Evolutionary conservation across 1,140 invertebrate genomes (phyloP), one percentile per base, ranked within the genome.

Genomic region (Hestina assimilis): DNA sequence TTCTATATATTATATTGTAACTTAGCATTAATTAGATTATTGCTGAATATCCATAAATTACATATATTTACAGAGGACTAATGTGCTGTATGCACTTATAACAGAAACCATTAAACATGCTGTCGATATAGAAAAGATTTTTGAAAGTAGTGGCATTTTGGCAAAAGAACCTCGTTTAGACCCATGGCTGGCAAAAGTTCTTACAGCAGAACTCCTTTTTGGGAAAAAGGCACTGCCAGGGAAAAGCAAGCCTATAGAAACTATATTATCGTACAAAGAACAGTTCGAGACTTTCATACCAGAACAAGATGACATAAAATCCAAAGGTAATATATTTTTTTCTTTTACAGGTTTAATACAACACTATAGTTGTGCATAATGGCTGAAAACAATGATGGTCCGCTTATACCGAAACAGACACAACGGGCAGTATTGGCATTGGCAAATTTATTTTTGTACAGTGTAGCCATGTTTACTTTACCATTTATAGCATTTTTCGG

Each of bases 141-240:
- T 96, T 28, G 83, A 90, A 60, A 84, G 90, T 57, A 91, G 90
- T 46, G 75, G 90, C 72, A 83, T 95, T 52, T 83, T 96, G 24
- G 81, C 90, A 54, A 93, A 93, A 53, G 93, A 95, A 75, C 80
- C 91, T 14, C 89, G 91, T 41, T 89, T 96, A 59, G 91, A 96
- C 73, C 89, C 90, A 1, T 92, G 92, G 87, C 79, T 97, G 41
- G 92, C 94, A 0, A 92, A 91, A 83, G 89, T 96, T 66, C 87
- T 97, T 4, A 92, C 96, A 56, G 93, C 94, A 29, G 96, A 97
- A 82, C 84, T 96, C 17, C 78, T 97, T n/a, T 95, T 94, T 90
- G 94, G 95, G 31, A 94, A 95, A 86, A 91, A 91, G 77, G 53
- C 72, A n/a, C 84, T 96, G 8, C 90, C 90, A 46, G 90, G 91